Conservation (phyloP, 2,888 invertebrate species). For the Hirtodrosophila trivittata region DNA sequence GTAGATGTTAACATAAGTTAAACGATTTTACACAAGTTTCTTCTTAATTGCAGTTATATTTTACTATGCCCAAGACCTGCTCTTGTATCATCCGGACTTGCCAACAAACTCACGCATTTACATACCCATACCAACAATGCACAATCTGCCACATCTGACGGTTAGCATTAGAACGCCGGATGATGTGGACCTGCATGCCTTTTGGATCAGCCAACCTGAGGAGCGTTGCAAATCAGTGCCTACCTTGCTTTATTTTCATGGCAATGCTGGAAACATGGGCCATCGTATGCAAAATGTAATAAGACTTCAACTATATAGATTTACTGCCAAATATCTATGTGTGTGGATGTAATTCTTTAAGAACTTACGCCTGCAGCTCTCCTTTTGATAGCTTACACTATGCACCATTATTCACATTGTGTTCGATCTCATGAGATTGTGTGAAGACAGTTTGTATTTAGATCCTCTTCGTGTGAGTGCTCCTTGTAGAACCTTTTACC, state of each 20-base stretch:
- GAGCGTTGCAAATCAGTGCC: conserved; percentile 89
- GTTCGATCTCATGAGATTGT: too few species aligned
- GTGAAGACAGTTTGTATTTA: too few species aligned
- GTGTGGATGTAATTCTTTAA: too few species aligned
- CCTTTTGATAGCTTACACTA: too few species aligned
- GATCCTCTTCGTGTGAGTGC: too few species aligned
- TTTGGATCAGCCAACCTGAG: conserved; percentile 90
- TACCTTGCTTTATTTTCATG: conserved; percentile 95
- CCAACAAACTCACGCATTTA: conserved; percentile 94
- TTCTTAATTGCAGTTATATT: conserved; percentile 87
- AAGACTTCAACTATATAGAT: not conserved
- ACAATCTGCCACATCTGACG: conserved; percentile 94
- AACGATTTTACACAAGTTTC: not conserved
- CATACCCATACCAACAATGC: conserved; percentile 93
- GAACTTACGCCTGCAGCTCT: too few species aligned
- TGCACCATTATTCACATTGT: too few species aligned
- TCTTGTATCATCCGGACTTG: conserved; percentile 95
- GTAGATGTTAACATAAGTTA: conserved; percentile 34
- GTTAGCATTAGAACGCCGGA: conserved; percentile 90
- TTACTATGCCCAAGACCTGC: conserved; percentile 93
- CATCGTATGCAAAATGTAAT: conserved; percentile 92
- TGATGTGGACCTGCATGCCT: conserved; percentile 91
- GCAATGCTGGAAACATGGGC: conserved; percentile 98
- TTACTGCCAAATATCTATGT: too few species aligned
- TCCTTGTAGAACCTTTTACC: too few species aligned